Evolutionary conservation across 1,140 invertebrate genomes (phyloP), one percentile per base, ranked within the genome.

Genomic region (Plectus sambesii): DNA sequence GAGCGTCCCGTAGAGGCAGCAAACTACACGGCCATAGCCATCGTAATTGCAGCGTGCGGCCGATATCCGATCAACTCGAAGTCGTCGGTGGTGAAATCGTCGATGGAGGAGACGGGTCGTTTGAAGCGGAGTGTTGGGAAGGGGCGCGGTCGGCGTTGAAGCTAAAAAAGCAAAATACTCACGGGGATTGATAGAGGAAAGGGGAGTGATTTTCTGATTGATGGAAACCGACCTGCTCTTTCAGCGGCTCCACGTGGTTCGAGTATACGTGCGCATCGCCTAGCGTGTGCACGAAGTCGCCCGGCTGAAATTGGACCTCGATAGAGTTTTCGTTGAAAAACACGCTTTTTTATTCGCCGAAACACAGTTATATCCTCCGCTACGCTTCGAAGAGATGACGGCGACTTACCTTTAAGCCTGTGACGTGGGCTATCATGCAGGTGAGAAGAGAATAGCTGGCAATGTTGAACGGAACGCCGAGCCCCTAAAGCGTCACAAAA

Each of bases 401-500:
- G 15, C 19, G 36, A 53, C 56, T 59, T 59, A 77, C 77, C 70
- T 90, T 81, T 8, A 96, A 74, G 37, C 79, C 80, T 23, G 87
- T 92, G 6, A 97, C 78, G 70, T 96, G 85, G 42, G 92, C 92
- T 58, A 98, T 84, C 87, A 99, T 96, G 59, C 83, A 82, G 8
- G 87, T 94, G 0, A 98, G 74, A 4, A 98, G 67, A 1, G 90
- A 80, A 74, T 99, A 98, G 52, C 87, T 94, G 15, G 93, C 92
- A 62, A 99, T 93, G 69, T 99, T 99, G 68, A 98, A 99, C 17
- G 93, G 93, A 2, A 98, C 90, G 19, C 93, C 93, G 2, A 99
- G 73, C 5, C 90, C 90, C 75, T 77, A 56, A 8, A 69, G 59
- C 24, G 5, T 44, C 42, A 35, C 44, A 42, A 2, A 35, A 50